Evolutionary conservation across 2,113 vertebrate genomes (phyloP), one percentile per base, ranked within the genome.

Genomic region (Aix galericulata): DNA sequence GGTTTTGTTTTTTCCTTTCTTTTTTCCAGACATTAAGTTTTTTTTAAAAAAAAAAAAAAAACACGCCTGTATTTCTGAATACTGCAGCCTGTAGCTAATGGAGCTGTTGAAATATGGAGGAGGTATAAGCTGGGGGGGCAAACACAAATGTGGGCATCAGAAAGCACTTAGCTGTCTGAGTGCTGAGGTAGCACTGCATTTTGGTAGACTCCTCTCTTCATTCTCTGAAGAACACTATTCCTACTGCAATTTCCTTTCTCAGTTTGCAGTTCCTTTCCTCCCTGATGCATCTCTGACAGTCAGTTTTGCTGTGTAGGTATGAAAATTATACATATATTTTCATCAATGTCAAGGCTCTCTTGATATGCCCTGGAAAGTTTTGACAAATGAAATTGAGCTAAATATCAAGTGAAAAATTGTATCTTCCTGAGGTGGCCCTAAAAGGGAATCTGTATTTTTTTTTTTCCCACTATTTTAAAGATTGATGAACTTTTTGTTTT

Each of bases 401-500:
- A 73, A 69, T 69, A 69, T 17, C 55, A 74, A 38, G 20, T 78
- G 42, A 69, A 88, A 77, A 50, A 27, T 31, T 50, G 6, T 18
- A 6, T 69, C 13, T 80, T 53, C 26, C 50, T 84, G 52, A 75
- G 36, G 42, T 53, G 52, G 50, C 8, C 31, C 11, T 73, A 55
- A 71, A 78, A 36, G 20, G 58, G 36, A 62, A 53, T 36, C 42
- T 13, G 10, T 38, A 26, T 34, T 52, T 73, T 55, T 52, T 73
- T 55, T 53, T 62, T 80, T 38, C 18, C 26, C 67, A 68, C 5
- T 69, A 32, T 36, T 13, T 32, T 21, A 59, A 52, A 58, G 17
- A 56, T 1, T 38, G 38, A 40, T 72, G 15, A 81, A 16, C 2
- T 2, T 2, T 3, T 8, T 48, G 44, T 55, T n/a, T 3, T 0